Evolutionary conservation across 2,888 invertebrate genomes (phyloP), one percentile per base, ranked within the genome.

Genomic region (Rhamnusium bicolor): DNA sequence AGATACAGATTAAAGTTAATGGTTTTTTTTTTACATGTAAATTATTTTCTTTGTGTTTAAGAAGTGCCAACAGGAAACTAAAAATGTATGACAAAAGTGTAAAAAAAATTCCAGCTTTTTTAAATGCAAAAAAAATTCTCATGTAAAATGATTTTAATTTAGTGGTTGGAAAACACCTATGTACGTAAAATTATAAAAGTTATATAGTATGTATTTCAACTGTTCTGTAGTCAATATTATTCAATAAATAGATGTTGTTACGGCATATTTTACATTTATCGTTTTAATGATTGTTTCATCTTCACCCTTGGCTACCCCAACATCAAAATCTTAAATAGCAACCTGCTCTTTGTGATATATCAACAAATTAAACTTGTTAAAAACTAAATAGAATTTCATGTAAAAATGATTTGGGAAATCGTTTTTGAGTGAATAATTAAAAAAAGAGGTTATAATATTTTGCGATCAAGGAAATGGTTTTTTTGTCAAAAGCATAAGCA

Each of bases 171-270:
- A 56, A 14, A 56, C 14, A 19, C 19, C 14, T 18, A 53, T n/a
- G n/a, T 29, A 46, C 18, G 18, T 19, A 53, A 66, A 62, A n/a
- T 27, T 54, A 72, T n/a, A n/a, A n/a, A 67, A 53, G 16, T 60
- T 65, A 66, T 61, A 49, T 61, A 61, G 61, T 49, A 46, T 46
- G 61, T 51, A 19, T 16, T 56, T 56, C 66, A 72, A 72, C 70
- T 72, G 75, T 70, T 70, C 53, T 78, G 77, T 79, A 79, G 78
- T 79, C 77, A 75, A 79, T 79, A 78, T 78, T 76, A 77, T 73
- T 77, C 73, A 79, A 78, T 79, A 79, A 79, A 79, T 79, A 75
- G 76, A 77, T 78, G 75, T 76, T 73, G 75, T 76, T 73, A 75
- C 71, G 72, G 74, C 75, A 66, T 24, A n/a, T 32, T 29, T 24